Evolutionary conservation across 2,888 invertebrate species (phyloP), one percentile per base, ranked within the genome.

Genomic region (Pelosia muscerda): DNA sequence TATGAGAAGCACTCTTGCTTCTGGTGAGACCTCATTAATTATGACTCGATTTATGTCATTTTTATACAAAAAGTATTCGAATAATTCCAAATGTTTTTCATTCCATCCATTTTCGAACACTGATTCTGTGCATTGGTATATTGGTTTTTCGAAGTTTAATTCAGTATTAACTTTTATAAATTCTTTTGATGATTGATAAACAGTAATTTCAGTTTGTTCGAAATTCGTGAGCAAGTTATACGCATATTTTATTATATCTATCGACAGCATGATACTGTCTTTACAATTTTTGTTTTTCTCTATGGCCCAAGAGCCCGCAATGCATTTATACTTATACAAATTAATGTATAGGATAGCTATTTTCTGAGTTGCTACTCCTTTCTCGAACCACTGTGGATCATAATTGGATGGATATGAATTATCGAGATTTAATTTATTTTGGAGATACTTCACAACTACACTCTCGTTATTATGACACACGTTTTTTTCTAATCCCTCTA

Each of bases 21-120:
- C 82, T 13, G 67, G 77, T 0, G 84, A 84, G 1, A 84, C 64
- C 13, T 66, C 28, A 1, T 77, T 25, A 8, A 89, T 56, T 8
- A 25, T 19, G 10, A 76, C 63, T 15, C 60, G 64, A 3, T 74
- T 68, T 19, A 86, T 74, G 13, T 62, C 0, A 60, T 71, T 76
- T 22, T 65, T 65, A 1, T 1, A 26, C n/a, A 79, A 42, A 55
- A 79, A 79, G 54, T 74, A 61, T 15, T 79, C 72, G 4, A 81
- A 79, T 8, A 81, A 61, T 23, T 63, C 63, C 49, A 69, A 65
- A 23, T n/a, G 4, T 23, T 69, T 68, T 31, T 69, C 2, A 4
- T 68, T 68, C 88, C 88, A 88, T 1, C 88, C 89, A 57, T 86
- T 86, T 76, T 85, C 84, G 63, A 89, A 89, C 5, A 85, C 82